These are phyloP conservation scores for Pseudochirops cupreus DNA, from an alignment of 2,797 vertebrate species.

Conservation along the genomic window DNA sequence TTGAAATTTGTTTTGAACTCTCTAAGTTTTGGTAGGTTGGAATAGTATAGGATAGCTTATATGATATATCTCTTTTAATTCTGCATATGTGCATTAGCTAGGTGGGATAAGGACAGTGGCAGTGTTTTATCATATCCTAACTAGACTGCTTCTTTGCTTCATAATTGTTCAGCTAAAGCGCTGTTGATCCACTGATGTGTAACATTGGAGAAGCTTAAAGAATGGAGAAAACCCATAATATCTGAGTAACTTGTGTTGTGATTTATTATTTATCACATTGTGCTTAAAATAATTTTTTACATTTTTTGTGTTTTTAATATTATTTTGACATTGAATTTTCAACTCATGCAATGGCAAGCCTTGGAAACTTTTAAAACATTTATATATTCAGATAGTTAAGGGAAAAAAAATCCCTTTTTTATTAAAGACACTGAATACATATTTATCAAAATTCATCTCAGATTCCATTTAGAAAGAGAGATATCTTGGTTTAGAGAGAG, in stretches of 20 bases:
- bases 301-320: constrained; percentile 62
- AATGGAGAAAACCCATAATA: constrained; percentile 42
- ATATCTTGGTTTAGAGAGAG: constrained; percentile 80
- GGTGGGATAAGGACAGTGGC: constrained; percentile 51
- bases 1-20: constrained; percentile 47
- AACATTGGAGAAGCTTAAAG: constrained; percentile 65
- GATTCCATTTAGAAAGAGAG: constrained; percentile 80
- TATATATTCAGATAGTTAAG: constrained; percentile 55
- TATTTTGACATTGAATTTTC: constrained; percentile 74
- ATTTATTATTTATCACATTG: constrained; percentile 68
- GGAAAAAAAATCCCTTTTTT: constrained; percentile 63
- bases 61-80: neutral
- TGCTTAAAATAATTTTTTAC: constrained; percentile 63
- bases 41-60: neutral
- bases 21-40: neutral
- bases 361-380: constrained; percentile 68
- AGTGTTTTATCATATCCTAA: constrained; percentile 60
- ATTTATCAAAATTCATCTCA: constrained; percentile 82
- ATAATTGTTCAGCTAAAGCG: constrained; percentile 31
- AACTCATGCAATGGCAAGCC: constrained; percentile 50
- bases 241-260: constrained; percentile 61
- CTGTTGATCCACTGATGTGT: constrained; percentile 55
- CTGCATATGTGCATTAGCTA: constrained; percentile 46
- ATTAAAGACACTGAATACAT: constrained; percentile 73
- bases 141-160: constrained; percentile 17